Conservation (phyloP, 2,888 invertebrate species). For the Coelogynopora nodosa region DNA sequence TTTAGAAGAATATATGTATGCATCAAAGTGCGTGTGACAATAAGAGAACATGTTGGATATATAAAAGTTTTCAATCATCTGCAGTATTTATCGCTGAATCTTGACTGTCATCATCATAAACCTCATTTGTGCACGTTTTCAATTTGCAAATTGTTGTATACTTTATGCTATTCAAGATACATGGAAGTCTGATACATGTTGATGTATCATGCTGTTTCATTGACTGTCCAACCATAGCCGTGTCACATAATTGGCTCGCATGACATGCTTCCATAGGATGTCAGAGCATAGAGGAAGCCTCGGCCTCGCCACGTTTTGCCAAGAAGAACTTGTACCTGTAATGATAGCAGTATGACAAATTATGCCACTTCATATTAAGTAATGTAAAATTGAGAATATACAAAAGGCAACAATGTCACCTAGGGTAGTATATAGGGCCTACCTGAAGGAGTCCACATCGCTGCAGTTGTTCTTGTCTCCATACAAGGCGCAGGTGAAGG, state of each 20-base stretch:
- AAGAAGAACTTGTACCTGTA: conserved; percentile 23
- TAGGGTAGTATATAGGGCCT: conserved; percentile 5
- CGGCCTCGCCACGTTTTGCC: not conserved
- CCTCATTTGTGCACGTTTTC: conserved; percentile 22
- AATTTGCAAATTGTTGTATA: conserved; percentile 4
- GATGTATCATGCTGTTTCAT: not conserved
- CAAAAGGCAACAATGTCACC: not conserved
- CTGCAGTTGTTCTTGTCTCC: conserved; percentile 9
- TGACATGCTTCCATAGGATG: not conserved
- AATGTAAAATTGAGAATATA: conserved; percentile 26
- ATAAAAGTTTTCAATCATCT: conserved; percentile 19
- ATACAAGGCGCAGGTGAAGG: not conserved
- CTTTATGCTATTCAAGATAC: conserved; percentile 3
- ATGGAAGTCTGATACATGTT: not conserved
- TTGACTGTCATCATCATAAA: conserved; percentile 20
- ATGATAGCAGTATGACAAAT: not conserved
- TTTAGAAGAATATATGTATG: conserved; percentile 25
- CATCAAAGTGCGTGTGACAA: conserved; percentile 3
- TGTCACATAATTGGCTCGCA: conserved; percentile 13
- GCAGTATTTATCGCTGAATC: not conserved
- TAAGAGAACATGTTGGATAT: conserved; percentile 21
- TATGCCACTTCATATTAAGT: not conserved
- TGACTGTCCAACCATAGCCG: not conserved
- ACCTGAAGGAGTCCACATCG: conserved; percentile 19
- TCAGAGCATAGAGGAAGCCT: conserved; percentile 1